Base-by-base conservation (phyloP, 2,888 invertebrate species). In the Lasioglossum villosulum region DNA sequence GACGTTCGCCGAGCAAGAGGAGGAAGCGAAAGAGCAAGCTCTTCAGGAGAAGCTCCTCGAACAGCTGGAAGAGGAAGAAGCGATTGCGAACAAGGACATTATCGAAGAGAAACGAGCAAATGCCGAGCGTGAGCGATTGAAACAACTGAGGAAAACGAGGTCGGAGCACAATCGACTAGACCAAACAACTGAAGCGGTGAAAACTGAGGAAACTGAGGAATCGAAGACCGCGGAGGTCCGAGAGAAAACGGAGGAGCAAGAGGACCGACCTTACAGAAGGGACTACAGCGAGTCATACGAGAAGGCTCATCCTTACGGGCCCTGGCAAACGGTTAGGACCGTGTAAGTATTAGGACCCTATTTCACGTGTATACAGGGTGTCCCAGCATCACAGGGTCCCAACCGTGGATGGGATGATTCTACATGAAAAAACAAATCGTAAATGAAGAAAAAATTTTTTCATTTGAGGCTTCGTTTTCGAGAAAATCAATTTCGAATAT, bases 251-350 rank as follows among this genome's bases (percentile, higher is more conserved):
- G 19, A 19, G 16, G 30, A 95, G 23, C 90, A 94, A 39, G 93
- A 94, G 78, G 90, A 94, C 80, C 91, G 94, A 68, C 94, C 95
- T 8, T 95, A 95, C 71, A 93, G 95, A 88, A 95, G 95, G 78
- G 96, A 96, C 75, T 95, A 96, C 88, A 96, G 97, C 68, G 97
- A 97, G 2, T 96, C 96, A 12, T 37, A 4, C 0, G 96, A 96
- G 42, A 96, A 96, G 83, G 96, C 96, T 0, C 96, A 97, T 87
- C 97, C 97, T 0, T 98, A 97, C 92, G 98, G 98, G 10, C 95
- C 96, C n/a, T 98, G 98, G 98, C 96, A 96, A 91, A 96, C 96
- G 10, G 96, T 98, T 12, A 96, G 96, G 84, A 95, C 96, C 88
- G 95, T 96, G 97, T 97, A 95, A 94, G 95, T 42, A 42, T 42